Percentiles rank a stretch among this genome's conserved stretches.
phyloP scores from a whole-genome alignment of 2,888 invertebrate species.

The Lypha dubia region DNA sequence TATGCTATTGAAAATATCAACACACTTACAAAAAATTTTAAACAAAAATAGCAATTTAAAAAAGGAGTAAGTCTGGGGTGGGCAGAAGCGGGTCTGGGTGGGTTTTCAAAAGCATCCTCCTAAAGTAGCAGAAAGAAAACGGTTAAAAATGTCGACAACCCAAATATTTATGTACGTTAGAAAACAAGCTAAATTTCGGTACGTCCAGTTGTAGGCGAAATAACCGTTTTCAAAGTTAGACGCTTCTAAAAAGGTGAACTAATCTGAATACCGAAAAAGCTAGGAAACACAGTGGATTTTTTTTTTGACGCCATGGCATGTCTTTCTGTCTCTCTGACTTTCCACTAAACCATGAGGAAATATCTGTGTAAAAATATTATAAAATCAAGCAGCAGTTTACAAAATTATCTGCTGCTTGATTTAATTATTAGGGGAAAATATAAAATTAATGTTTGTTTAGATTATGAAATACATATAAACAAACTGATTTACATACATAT shows the following conservation, averaged over 20 bases:
- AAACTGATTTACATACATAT: constrained; percentile 50
- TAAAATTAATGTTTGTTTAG: constrained; percentile 58
- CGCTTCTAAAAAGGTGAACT: neutral
- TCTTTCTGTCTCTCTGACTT: neutral
- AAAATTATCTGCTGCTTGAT: too few species aligned
- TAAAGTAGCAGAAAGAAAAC: too few species aligned
- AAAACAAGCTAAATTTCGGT: too few species aligned
- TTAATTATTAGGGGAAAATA: constrained; percentile 18
- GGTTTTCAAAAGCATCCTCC: too few species aligned
- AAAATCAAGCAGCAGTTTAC: neutral
- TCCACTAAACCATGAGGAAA: neutral
- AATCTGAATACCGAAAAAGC: neutral
- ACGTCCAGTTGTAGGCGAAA: too few species aligned
- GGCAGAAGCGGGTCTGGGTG: too few species aligned
- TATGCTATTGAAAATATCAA: too few species aligned
- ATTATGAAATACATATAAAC: constrained; percentile 70
- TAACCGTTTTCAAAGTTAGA: neutral
- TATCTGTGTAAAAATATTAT: neutral
- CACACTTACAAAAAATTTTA: too few species aligned
- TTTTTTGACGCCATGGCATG: neutral
- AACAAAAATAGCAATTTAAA: too few species aligned
- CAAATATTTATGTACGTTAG: too few species aligned
- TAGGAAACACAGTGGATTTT: neutral
- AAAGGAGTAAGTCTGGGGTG: too few species aligned
- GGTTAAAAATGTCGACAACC: too few species aligned